Evolutionary conservation across 2,888 invertebrate genomes (phyloP).

Genomic region (Folsomia manolachei): DNA sequence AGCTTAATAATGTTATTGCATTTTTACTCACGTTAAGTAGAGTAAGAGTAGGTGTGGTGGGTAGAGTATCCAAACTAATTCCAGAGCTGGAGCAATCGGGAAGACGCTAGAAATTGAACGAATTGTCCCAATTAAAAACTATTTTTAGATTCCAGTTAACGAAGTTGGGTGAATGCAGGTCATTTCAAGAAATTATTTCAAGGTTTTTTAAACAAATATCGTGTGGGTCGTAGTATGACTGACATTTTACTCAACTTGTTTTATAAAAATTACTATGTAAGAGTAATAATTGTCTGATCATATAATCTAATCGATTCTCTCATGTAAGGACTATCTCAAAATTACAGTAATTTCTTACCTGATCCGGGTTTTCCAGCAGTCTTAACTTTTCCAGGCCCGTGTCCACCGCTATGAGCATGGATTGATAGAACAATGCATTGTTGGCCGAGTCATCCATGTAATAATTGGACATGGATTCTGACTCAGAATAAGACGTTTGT

Average conservation of each 20-base stretch:
- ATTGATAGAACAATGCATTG: conserved; percentile 21
- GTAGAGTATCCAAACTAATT: conserved; percentile 32
- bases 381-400: conserved; percentile 18
- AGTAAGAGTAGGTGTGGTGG: conserved; percentile 26
- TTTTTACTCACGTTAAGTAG: conserved; percentile 30
- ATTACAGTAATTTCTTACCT: too few relatives aligned
- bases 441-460: background rate
- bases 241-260: too few relatives aligned
- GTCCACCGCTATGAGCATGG: conserved; percentile 22
- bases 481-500: background rate
- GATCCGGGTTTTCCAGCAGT: conserved; percentile 27
- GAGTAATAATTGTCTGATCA: too few relatives aligned
- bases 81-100: conserved; percentile 29
- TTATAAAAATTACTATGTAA: too few relatives aligned
- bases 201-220: background rate
- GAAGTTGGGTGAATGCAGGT: background rate
- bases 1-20: too few relatives aligned
- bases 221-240: too few relatives aligned
- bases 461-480: background rate
- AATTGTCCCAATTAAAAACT: background rate
- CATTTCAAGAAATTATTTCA: background rate
- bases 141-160: background rate
- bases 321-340: too few relatives aligned
- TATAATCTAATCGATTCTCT: background rate
- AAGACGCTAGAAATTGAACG: conserved; percentile 19